Evolutionary conservation across 2,888 invertebrate genomes (phyloP).

Genomic region (Cryptus armator): DNA sequence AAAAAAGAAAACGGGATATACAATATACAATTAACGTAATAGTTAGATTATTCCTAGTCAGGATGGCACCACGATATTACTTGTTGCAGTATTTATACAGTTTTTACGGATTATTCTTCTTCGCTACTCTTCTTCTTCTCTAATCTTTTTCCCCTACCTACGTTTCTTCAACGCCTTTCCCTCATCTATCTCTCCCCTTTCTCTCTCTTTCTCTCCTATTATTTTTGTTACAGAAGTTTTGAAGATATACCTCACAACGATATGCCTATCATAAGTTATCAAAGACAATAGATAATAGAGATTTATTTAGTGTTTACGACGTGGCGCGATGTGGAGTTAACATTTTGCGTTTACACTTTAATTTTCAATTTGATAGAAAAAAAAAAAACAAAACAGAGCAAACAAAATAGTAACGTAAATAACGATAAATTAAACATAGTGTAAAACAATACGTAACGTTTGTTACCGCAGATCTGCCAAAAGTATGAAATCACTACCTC

Average conservation of each 20-base stretch:
- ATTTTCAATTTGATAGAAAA: slow-evolving; percentile 32
- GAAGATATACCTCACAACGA: slow-evolving; percentile 83
- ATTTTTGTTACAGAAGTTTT: slow-evolving; percentile 77
- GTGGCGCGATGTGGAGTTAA: slow-evolving; percentile 64
- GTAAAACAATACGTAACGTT: slow-evolving; percentile 51
- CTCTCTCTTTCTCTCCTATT: slow-evolving; percentile 61
- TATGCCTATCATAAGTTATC: slow-evolving; percentile 82
- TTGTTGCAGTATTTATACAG: slow-evolving; percentile 84
- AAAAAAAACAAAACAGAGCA: slow-evolving; percentile 10
- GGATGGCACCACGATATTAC: slow-evolving; percentile 83
- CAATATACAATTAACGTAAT: slow-evolving; percentile 66
- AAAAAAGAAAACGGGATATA: slow-evolving; percentile 63
- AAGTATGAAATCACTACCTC: slow-evolving; percentile 82
- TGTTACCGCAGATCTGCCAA: slow-evolving; percentile 71
- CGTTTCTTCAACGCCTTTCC: slow-evolving; percentile 25
- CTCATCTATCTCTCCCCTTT: slow-evolving; percentile 35
- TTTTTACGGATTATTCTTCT: slow-evolving; percentile 76
- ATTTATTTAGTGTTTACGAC: slow-evolving; percentile 82
- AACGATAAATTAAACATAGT: slow-evolving; percentile 27
- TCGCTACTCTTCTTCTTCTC: slow-evolving; percentile 55
- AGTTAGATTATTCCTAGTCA: slow-evolving; percentile 82
- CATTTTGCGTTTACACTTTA: slow-evolving; percentile 39
- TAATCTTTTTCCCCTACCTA: not conserved
- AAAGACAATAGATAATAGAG: slow-evolving; percentile 83
- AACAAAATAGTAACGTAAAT: slow-evolving; percentile 31